Evolutionary conservation across 2,888 invertebrate genomes (phyloP).

Genomic region (Papilio elwesi): DNA sequence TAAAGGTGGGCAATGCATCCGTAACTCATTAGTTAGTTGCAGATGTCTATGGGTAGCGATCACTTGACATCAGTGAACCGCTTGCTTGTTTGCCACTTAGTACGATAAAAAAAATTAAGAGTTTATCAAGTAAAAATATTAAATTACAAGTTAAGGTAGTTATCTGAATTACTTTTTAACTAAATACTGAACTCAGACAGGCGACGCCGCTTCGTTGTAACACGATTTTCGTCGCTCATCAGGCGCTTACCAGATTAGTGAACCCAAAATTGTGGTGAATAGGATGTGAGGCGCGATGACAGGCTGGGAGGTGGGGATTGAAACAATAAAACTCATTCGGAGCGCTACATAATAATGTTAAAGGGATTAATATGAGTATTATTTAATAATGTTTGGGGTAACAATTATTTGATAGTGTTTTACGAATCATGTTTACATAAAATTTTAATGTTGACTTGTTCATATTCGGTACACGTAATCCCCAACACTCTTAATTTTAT

Average conservation of each 20-base stretch:
- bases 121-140: background rate
- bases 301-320: slow-evolving; percentile 41
- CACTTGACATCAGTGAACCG: no score
- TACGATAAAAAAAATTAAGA: no score
- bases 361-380: slow-evolving; percentile 17
- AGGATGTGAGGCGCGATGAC: slow-evolving; percentile 43
- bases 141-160: slow-evolving; percentile 16
- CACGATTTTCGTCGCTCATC: slow-evolving; percentile 59
- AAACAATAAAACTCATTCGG: slow-evolving; percentile 33
- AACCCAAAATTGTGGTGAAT: slow-evolving; percentile 55
- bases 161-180: slow-evolving; percentile 15
- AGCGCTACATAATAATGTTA: slow-evolving; percentile 35
- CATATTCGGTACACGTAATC: no score
- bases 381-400: background rate
- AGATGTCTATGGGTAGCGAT: no score
- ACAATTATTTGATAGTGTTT: no score
- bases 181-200: slow-evolving; percentile 10
- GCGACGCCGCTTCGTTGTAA: slow-evolving; percentile 43
- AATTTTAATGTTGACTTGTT: no score
- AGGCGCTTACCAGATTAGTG: slow-evolving; percentile 65
- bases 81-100: no score
- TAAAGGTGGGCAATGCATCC: no score
- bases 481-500: no score
- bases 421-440: no score
- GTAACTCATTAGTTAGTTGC: no score